Conservation (phyloP, 2,113 vertebrate species). For the Brachypteracias leptosomus region DNA sequence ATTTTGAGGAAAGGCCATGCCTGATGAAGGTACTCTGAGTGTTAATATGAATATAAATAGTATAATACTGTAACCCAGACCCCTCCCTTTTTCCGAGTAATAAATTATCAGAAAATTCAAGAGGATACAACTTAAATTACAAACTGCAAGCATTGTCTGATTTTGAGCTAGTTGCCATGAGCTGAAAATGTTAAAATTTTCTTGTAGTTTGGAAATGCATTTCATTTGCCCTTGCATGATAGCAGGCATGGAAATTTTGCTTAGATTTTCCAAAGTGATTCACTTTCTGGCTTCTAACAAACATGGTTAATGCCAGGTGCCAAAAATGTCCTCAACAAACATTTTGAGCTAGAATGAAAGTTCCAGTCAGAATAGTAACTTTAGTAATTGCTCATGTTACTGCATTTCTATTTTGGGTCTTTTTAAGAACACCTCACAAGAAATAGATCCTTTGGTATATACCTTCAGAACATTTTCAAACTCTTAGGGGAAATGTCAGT, state of each 20-base stretch:
- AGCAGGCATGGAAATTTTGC: constrained; percentile 13
- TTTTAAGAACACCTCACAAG: not conserved
- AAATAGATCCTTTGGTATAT: not conserved
- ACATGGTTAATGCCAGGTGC: not conserved
- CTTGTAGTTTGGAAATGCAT: not conserved
- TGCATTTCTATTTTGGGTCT: not conserved
- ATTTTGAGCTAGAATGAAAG: not conserved
- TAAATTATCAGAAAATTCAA: not conserved
- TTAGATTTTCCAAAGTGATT: constrained; percentile 39
- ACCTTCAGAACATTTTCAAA: not conserved
- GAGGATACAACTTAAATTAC: not conserved
- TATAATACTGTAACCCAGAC: not conserved
- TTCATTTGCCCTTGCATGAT: not conserved
- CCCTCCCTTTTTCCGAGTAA: not conserved
- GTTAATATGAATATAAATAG: not conserved
- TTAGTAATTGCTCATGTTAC: not conserved
- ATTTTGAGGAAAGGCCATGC: not conserved
- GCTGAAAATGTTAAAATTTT: not conserved
- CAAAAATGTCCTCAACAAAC: not conserved
- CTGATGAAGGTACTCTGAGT: not conserved
- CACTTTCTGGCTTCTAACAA: constrained; percentile 12
- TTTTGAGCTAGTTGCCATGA: not conserved
- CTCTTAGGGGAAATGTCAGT: not conserved
- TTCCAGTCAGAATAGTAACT: not conserved
- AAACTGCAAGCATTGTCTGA: not conserved